Evolutionary conservation across 2,113 vertebrate genomes (phyloP).

Genomic region (Kryptolebias marmoratus): DNA sequence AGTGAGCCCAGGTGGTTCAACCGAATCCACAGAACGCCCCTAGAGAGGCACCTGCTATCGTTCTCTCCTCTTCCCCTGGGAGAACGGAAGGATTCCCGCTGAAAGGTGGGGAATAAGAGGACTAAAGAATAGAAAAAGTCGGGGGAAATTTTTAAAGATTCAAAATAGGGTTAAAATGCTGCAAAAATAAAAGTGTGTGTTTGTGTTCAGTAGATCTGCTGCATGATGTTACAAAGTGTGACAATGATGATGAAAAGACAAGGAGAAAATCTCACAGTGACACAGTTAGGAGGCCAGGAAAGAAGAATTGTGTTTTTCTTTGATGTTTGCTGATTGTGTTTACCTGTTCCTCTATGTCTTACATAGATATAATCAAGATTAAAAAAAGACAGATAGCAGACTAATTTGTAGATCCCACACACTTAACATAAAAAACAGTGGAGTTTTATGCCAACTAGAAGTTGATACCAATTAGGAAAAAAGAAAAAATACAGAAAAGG

Average conservation of each 20-base stretch:
- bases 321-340: constrained; percentile 26
- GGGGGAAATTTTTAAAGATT: background rate
- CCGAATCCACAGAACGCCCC: constrained; percentile 43
- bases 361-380: background rate
- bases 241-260: background rate
- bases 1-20: constrained; percentile 57
- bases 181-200: background rate
- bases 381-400: background rate
- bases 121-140: background rate
- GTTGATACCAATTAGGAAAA: too few species aligned
- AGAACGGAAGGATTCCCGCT: constrained; percentile 5
- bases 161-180: background rate
- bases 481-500: too few species aligned
- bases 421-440: background rate
- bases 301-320: constrained; percentile 17
- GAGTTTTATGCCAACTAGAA: too few species aligned
- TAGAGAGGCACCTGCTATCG: constrained; percentile 36
- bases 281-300: constrained; percentile 7
- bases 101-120: background rate
- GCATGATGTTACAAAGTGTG: background rate
- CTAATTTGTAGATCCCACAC: background rate
- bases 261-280: background rate
- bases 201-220: background rate
- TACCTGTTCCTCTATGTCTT: background rate
- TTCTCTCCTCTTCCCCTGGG: constrained; percentile 7